Conservation (phyloP, 2,113 vertebrate genomes). For the Lanius collurio region DNA sequence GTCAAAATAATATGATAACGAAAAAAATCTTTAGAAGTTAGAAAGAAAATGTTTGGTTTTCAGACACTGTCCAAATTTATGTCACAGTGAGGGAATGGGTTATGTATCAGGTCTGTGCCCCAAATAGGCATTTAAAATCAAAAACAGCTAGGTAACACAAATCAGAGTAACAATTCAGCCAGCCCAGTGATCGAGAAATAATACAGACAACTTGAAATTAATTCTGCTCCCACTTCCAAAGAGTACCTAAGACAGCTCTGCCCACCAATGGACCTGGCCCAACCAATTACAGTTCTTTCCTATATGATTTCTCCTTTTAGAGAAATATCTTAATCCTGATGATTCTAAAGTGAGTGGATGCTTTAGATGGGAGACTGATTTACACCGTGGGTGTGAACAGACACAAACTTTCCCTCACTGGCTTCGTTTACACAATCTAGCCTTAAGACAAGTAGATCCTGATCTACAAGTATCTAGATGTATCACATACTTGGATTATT, state of each 20-base stretch:
- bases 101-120: not conserved
- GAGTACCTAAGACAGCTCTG: not conserved
- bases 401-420: not conserved
- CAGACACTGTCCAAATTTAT: not conserved
- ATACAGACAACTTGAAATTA: not conserved
- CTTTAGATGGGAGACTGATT: not conserved
- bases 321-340: not conserved
- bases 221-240: not conserved
- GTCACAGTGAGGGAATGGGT: not conserved
- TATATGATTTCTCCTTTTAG: not conserved
- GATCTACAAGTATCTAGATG: not conserved
- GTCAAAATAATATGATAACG: not conserved
- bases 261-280: not conserved
- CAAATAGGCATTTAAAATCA: not conserved
- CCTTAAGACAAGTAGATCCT: conserved; percentile 42
- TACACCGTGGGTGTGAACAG: not conserved
- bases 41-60: not conserved
- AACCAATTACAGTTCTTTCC: not conserved
- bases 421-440: not conserved
- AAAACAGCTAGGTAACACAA: not conserved
- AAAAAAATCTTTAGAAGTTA: not conserved
- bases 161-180: not conserved
- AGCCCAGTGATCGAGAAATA: not conserved
- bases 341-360: not conserved
- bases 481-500: conserved; percentile 61